Evolutionary conservation across 1,140 invertebrate genomes (phyloP).

Genomic region (Dufourea novaeangliae): DNA sequence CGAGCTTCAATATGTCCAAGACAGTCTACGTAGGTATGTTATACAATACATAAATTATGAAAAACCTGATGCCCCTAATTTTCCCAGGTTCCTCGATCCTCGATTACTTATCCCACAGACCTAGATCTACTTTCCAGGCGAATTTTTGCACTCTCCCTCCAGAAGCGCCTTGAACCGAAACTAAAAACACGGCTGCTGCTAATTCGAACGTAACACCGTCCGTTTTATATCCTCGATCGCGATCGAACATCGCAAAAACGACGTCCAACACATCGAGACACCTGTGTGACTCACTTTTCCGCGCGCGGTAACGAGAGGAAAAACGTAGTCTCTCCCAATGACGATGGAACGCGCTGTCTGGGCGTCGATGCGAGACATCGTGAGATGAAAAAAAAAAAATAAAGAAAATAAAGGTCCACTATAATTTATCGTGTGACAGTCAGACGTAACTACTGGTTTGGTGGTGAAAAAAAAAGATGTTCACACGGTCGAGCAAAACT

Average conservation of each 20-base stretch:
- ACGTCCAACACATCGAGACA: not conserved
- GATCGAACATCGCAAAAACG: not conserved
- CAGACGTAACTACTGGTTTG: not conserved
- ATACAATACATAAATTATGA: too few relatives aligned
- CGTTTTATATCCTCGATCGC: conserved; percentile 4
- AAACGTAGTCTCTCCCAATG: conserved; percentile 34
- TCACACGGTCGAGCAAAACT: conserved; percentile 20
- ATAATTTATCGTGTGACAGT: not conserved
- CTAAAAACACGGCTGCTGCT: not conserved
- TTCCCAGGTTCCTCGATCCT: not conserved
- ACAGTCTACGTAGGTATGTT: too few relatives aligned
- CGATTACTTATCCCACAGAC: not conserved
- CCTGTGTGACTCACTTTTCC: conserved; percentile 36
- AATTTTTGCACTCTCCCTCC: not conserved
- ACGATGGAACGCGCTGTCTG: conserved; percentile 32
- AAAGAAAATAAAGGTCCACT: conserved; percentile 6
- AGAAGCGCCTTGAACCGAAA: conserved; percentile 19
- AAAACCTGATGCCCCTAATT: too few relatives aligned
- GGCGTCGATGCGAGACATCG: conserved; percentile 51
- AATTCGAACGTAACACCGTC: conserved; percentile 16
- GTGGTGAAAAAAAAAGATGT: conserved; percentile 18
- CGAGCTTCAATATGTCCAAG: too few relatives aligned
- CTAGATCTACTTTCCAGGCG: conserved; percentile 13
- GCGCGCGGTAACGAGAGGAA: conserved; percentile 36
- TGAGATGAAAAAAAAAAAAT: not conserved